Conservation (phyloP, 2,888 invertebrate species). For the Spodoptera exigua region DNA sequence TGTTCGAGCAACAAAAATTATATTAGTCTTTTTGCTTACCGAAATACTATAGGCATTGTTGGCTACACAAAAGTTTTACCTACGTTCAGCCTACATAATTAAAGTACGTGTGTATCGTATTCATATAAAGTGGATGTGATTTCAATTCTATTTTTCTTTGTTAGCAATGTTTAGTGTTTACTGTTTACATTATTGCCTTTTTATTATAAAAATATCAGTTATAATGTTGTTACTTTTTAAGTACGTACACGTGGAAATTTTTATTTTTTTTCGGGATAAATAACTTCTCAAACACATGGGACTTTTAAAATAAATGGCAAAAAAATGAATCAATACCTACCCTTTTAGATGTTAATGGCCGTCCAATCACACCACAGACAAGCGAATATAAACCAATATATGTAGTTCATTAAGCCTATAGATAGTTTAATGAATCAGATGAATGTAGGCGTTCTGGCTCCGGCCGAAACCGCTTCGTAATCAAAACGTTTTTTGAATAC, state of each 20-base stretch:
- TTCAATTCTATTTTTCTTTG: not conserved
- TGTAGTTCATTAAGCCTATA: constrained; percentile 35
- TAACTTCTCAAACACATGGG: too few relatives aligned
- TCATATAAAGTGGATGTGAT: too few relatives aligned
- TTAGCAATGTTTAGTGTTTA: not conserved
- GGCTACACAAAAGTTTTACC: not conserved
- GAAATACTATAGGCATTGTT: constrained; percentile 19
- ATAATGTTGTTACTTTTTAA: too few relatives aligned
- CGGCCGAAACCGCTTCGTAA: constrained; percentile 39
- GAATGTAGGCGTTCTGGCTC: constrained; percentile 38
- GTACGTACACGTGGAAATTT: too few relatives aligned
- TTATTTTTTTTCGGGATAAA: too few relatives aligned
- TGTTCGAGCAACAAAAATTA: constrained; percentile 18
- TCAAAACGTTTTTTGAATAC: constrained; percentile 59
- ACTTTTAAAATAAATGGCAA: too few relatives aligned
- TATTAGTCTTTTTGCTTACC: constrained; percentile 10
- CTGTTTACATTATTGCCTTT: not conserved
- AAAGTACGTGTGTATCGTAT: not conserved
- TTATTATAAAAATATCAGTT: too few relatives aligned
- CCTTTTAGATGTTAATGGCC: too few relatives aligned
- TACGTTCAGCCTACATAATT: not conserved
- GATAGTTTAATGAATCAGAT: constrained; percentile 1
- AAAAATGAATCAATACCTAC: too few relatives aligned
- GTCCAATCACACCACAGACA: too few relatives aligned
- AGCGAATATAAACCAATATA: not conserved